Conservation (phyloP, 2,888 invertebrate genomes). For the Endomychus coccineus region DNA sequence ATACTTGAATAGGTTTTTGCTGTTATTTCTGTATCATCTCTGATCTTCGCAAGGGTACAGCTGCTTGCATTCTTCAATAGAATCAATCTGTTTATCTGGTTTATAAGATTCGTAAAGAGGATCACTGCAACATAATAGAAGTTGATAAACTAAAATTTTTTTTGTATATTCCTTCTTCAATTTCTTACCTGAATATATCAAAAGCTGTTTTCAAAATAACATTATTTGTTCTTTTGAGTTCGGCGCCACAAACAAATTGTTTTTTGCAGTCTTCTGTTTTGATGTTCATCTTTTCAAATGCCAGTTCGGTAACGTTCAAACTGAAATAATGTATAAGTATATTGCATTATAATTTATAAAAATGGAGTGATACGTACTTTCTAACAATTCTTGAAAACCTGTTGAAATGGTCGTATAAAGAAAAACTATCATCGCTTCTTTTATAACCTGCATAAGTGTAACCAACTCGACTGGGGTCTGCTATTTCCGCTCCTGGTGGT, state of each 20-base stretch:
- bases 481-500: conserved; percentile 1
- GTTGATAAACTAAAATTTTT: background rate
- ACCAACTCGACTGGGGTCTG: background rate
- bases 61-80: conserved; percentile 21
- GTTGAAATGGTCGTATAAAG: conserved; percentile 6
- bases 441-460: conserved; percentile 4
- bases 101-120: conserved; percentile 24
- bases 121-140: conserved; percentile 24
- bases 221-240: conserved; percentile 42
- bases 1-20: too few relatives aligned
- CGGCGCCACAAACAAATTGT: conserved; percentile 48
- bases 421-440: conserved; percentile 4
- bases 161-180: background rate
- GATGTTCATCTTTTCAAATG: conserved; percentile 36
- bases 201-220: conserved; percentile 26
- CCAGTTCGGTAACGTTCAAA: conserved; percentile 34
- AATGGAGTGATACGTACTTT: conserved; percentile 11
- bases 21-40: too few relatives aligned
- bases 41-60: conserved; percentile 21
- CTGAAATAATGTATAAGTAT: conserved; percentile 25
- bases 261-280: conserved; percentile 41
- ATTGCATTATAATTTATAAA: conserved; percentile 1
- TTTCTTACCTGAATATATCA: conserved; percentile 27
- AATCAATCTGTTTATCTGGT: conserved; percentile 18
- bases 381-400: conserved; percentile 8